Percentiles rank a stretch among this genome's conserved stretches.
phyloP scores from a whole-genome alignment of 2,888 invertebrate species.

The Achlya flavicornis region DNA sequence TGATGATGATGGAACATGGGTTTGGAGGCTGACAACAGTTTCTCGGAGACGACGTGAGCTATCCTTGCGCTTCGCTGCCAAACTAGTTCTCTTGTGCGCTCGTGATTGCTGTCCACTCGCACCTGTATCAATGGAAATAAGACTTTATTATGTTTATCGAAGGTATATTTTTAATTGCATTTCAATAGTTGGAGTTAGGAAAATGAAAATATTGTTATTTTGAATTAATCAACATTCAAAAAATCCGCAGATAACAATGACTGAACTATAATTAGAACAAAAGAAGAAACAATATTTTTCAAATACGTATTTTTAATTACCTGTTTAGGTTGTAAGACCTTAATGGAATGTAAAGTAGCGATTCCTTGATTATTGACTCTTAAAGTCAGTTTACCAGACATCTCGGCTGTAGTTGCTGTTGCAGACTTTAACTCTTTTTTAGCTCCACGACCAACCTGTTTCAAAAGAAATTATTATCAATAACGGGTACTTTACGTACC shows the following conservation, averaged over 20 bases:
- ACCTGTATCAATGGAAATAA: slow-evolving; percentile 81
- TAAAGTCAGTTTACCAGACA: slow-evolving; percentile 91
- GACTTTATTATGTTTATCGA: neutral
- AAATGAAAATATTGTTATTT: neutral
- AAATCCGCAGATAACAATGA: neutral
- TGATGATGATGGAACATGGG: slow-evolving; percentile 72
- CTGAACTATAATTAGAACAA: neutral
- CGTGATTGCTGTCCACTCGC: slow-evolving; percentile 93
- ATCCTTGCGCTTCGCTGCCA: slow-evolving; percentile 93
- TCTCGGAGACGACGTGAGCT: slow-evolving; percentile 92
- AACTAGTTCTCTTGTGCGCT: slow-evolving; percentile 91
- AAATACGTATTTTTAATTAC: slow-evolving; percentile 62
- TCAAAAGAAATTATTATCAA: slow-evolving; percentile 22
- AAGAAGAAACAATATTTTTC: too few relatives aligned
- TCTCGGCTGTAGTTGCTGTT: slow-evolving; percentile 94
- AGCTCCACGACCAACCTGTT: slow-evolving; percentile 89
- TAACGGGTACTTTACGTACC: neutral
- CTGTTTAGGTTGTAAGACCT: slow-evolving; percentile 94
- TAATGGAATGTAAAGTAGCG: slow-evolving; percentile 92
- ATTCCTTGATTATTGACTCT: slow-evolving; percentile 90
- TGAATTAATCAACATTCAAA: too few relatives aligned
- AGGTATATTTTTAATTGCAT: neutral
- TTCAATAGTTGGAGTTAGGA: neutral
- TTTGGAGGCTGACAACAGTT: slow-evolving; percentile 84
- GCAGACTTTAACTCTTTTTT: slow-evolving; percentile 93